Conservation (phyloP, 2,888 invertebrate genomes). For the Omphaloscelis lunosa region DNA sequence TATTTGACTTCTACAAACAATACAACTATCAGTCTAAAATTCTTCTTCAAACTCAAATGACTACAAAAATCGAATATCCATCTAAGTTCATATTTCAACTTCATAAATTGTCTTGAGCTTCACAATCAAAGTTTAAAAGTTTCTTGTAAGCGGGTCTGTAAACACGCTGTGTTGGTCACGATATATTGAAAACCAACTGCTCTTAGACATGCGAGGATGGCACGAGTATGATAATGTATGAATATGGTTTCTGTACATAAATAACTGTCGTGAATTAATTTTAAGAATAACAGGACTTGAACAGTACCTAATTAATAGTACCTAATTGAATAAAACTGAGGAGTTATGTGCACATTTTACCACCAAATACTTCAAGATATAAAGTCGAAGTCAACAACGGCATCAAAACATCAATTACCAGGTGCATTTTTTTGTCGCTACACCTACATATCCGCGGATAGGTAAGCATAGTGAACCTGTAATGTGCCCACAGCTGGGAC, state of each 20-base stretch:
- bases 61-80: slow-evolving; percentile 31
- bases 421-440: neutral
- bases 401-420: neutral
- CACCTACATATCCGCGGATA: neutral
- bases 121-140: slow-evolving; percentile 83
- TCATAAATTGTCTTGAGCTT: slow-evolving; percentile 65
- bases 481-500: too few species aligned
- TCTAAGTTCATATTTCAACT: slow-evolving; percentile 51
- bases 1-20: neutral
- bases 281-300: neutral
- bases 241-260: slow-evolving; percentile 16
- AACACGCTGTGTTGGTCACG: slow-evolving; percentile 85
- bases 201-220: slow-evolving; percentile 79
- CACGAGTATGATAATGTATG: slow-evolving; percentile 47
- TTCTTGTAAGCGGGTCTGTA: slow-evolving; percentile 76
- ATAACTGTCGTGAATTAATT: slow-evolving; percentile 1
- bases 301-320: too few species aligned
- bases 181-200: slow-evolving; percentile 83
- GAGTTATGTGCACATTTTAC: neutral
- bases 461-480: neutral
- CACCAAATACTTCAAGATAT: neutral
- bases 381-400: neutral
- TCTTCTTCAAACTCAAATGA: neutral
- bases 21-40: neutral
- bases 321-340: neutral